These are phyloP conservation scores for Chinchilla lanigera DNA, from an alignment of 2,113 vertebrate genomes.

Conservation along the genomic window DNA sequence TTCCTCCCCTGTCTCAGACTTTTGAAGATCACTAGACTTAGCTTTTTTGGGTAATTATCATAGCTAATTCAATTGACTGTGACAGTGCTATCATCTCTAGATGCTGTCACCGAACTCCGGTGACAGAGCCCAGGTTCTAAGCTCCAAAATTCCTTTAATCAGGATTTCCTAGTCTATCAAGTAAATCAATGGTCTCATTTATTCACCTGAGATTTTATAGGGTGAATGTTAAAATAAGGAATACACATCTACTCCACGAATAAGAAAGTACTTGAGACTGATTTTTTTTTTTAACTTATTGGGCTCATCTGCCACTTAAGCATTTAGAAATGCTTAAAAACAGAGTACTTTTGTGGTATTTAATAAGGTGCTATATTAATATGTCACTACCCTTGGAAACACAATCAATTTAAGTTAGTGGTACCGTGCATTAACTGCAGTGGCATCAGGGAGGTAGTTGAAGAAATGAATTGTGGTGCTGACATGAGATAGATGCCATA, in stretches of 20 bases:
- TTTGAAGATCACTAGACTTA: background rate
- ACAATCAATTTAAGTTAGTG: background rate
- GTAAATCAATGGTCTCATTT: background rate
- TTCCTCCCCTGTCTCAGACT: background rate
- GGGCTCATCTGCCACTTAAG: background rate
- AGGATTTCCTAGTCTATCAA: background rate
- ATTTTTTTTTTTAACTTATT: background rate
- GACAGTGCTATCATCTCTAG: no score
- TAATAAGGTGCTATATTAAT: background rate
- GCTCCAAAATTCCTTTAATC: background rate
- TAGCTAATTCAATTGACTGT: background rate
- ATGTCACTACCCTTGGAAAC: background rate
- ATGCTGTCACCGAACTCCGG: background rate
- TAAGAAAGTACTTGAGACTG: background rate
- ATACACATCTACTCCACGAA: background rate
- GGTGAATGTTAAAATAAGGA: background rate
- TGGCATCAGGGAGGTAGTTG: background rate
- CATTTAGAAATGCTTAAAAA: slow-evolving; percentile 2
- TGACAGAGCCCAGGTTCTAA: background rate
- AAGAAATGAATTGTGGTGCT: background rate
- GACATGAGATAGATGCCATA: background rate
- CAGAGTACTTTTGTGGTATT: background rate
- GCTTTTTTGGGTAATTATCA: background rate
- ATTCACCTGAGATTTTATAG: background rate
- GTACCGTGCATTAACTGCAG: background rate